Conservation (phyloP, 2,888 invertebrate genomes). For the Leptinotarsa juncta region DNA sequence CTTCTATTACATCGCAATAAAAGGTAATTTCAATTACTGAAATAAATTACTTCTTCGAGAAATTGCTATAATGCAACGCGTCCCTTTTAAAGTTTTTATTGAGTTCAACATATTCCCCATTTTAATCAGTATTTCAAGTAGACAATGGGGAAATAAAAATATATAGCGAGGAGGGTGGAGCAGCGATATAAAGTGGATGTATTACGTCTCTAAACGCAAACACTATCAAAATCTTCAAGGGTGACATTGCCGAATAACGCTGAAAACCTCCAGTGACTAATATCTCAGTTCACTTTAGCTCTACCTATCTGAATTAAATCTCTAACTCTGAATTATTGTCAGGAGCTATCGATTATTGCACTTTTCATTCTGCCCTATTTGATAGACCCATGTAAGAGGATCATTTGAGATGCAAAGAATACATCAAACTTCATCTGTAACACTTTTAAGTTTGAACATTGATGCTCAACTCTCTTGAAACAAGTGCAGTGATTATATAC, state of each 20-base stretch:
- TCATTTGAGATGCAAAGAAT: no score
- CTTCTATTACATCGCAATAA: slow-evolving; percentile 6
- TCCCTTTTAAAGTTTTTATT: slow-evolving; percentile 20
- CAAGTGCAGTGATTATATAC: no score
- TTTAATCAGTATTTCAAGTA: slow-evolving; percentile 20
- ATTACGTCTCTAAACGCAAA: slow-evolving; percentile 20
- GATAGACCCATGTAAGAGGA: no score
- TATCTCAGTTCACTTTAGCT: slow-evolving; percentile 1
- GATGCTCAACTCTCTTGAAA: no score
- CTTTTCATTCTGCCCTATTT: neutral
- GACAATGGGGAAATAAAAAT: slow-evolving; percentile 21
- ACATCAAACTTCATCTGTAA: no score
- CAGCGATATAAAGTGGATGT: slow-evolving; percentile 16
- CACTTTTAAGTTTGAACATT: no score
- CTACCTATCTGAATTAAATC: slow-evolving; percentile 16
- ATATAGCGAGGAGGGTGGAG: slow-evolving; percentile 13
- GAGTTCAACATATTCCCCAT: slow-evolving; percentile 20
- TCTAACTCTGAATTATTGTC: neutral
- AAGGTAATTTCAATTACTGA: slow-evolving; percentile 19
- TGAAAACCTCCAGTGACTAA: slow-evolving; percentile 17
- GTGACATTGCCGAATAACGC: slow-evolving; percentile 19
- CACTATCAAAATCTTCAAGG: slow-evolving; percentile 21
- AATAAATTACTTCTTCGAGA: slow-evolving; percentile 15
- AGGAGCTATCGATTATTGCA: neutral
- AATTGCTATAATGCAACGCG: slow-evolving; percentile 12